A percentile compares a stretch with the other conserved stretches of the same genome.
Conservation (phyloP, 2,113 vertebrate genomes). For the Suncus etruscus region DNA sequence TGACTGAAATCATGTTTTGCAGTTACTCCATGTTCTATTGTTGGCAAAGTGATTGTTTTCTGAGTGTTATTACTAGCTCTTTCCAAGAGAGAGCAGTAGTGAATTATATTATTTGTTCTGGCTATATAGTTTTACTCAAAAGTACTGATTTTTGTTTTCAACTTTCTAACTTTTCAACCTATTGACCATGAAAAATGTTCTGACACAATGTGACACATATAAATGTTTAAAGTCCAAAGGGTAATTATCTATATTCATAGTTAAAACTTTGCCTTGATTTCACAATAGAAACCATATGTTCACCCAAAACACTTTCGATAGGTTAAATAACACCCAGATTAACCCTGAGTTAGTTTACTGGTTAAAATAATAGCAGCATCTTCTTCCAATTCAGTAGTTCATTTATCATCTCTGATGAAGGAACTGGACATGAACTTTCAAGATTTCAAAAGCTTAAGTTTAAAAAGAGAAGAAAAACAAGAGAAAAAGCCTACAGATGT, state of each 20-base stretch:
- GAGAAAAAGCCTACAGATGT: constrained; percentile 76
- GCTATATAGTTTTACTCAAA: constrained; percentile 79
- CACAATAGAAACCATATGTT: constrained; percentile 92
- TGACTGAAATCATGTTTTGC: constrained; percentile 11
- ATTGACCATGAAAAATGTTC: constrained; percentile 90
- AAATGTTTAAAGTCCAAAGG: constrained; percentile 92
- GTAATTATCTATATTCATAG: constrained; percentile 91
- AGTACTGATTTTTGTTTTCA: constrained; percentile 85
- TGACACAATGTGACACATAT: constrained; percentile 90
- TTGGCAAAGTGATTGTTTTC: constrained; percentile 56
- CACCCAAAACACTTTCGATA: constrained; percentile 89
- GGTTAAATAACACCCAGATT: constrained; percentile 90
- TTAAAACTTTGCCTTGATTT: constrained; percentile 91
- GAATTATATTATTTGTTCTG: constrained; percentile 85
- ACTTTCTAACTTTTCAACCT: constrained; percentile 91
- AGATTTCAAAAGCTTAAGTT: constrained; percentile 87
- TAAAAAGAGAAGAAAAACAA: constrained; percentile 81
- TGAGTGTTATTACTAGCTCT: constrained; percentile 83
- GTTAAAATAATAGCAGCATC: constrained; percentile 92
- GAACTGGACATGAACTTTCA: constrained; percentile 86
- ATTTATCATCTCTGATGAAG: constrained; percentile 90
- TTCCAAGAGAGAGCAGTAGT: constrained; percentile 91
- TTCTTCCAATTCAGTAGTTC: constrained; percentile 91
- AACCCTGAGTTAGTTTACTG: constrained; percentile 89
- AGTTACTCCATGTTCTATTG: constrained; percentile 61